Evolutionary conservation across 2,888 invertebrate species (phyloP), one percentile per base, ranked within the genome.

Genomic region (Thereva unica): DNA sequence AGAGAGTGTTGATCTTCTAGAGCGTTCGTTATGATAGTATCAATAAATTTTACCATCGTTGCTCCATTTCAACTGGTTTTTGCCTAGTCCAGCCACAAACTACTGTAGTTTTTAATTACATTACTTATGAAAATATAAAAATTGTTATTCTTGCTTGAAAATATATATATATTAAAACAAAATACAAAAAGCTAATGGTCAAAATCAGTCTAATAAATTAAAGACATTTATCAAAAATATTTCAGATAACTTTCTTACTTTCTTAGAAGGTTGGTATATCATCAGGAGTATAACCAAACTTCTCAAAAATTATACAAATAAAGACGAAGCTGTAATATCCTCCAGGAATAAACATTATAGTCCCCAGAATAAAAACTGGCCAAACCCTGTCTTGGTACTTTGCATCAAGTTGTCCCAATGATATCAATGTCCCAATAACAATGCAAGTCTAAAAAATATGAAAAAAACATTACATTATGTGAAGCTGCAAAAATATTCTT

Each of bases 261-360:
- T 4, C 5, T 44, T 38, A 64, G 10, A 66, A 41, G 4, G 35
- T n/a, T 4, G 94, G 94, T 80, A 94, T 94, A 80, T 95, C 94
- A 75, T 91, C 88, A 79, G 89, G 94, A 54, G 91, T 91, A 78
- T 89, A 95, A 1, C 93, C 93, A 61, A 89, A 89, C 75, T 90
- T 89, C 76, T 91, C 87, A 73, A 89, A 88, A 78, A 88, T 93
- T 0, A 94, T 94, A 81, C 89, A 90, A 77, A 90, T 89, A 41
- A 93, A 93, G 76, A 95, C 90, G 73, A 92, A 85, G 61, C 93
- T 87, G 77, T 95, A 94, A 80, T 95, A 95, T 64, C 90, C 89
- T 54, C 94, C 95, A 1, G 95, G 95, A 71, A 95, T 87, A 76
- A 95, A 94, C 92, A 94, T 93, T 40, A 95, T 84, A 12, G 85